Evolutionary conservation across 2,888 invertebrate genomes (phyloP).

Genomic region (Sussaba pulchella): DNA sequence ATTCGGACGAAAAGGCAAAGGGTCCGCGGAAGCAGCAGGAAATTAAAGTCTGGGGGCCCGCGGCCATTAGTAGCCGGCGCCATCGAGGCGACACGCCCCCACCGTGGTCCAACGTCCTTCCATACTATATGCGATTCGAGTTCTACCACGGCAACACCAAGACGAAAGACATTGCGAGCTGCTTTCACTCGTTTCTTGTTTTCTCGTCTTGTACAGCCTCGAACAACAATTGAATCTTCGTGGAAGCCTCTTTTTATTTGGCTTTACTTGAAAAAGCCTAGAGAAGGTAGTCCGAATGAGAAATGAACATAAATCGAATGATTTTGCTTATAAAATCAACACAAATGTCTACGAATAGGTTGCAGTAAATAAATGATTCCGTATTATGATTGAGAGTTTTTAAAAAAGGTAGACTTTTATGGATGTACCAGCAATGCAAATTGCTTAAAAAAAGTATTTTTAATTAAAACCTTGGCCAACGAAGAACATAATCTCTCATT

Average conservation of each 20-base stretch:
- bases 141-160: conserved; percentile 65
- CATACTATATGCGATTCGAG: conserved; percentile 38
- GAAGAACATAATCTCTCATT: background rate
- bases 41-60: conserved; percentile 85
- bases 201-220: conserved; percentile 67
- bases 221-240: conserved; percentile 35
- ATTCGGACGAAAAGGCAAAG: conserved; percentile 82
- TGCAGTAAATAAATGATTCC: too few species aligned
- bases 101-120: conserved; percentile 80
- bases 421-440: too few species aligned
- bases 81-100: conserved; percentile 84
- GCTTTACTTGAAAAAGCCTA: background rate
- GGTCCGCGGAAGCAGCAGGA: conserved; percentile 84
- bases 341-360: too few species aligned
- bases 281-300: background rate
- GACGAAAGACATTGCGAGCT: conserved; percentile 52
- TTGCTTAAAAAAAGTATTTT: background rate
- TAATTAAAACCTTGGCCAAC: background rate
- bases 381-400: too few species aligned
- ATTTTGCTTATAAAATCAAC: too few species aligned
- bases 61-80: conserved; percentile 85
- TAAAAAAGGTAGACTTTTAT: too few species aligned
- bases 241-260: conserved; percentile 19
- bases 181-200: conserved; percentile 63
- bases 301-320: background rate